These are phyloP conservation scores for Frankliniella fusca DNA, from an alignment of 2,888 invertebrate species.

Conservation along the genomic window DNA sequence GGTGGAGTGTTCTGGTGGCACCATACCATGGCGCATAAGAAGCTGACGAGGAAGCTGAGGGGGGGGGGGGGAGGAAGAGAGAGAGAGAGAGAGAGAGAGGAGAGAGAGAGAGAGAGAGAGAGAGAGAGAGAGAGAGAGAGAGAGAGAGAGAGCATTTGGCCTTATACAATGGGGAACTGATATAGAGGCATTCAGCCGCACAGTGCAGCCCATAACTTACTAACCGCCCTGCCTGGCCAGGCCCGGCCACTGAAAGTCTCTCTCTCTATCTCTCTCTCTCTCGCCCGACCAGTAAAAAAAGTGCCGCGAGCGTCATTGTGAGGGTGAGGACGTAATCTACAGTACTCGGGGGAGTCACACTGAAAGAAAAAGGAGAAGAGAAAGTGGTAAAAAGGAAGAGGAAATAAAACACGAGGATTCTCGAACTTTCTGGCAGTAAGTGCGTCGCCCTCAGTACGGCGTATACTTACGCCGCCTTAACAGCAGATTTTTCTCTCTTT, in stretches of 20 bases:
- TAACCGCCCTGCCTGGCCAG: not conserved
- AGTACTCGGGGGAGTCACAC: no score
- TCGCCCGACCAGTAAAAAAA: no score
- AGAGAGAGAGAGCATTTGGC: slow-evolving; percentile 14
- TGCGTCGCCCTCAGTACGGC: no score
- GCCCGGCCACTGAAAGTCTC: not conserved
- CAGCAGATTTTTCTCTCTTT: no score
- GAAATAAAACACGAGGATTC: not conserved
- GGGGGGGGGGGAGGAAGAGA: not conserved
- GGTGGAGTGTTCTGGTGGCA: no score
- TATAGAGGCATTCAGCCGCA: not conserved
- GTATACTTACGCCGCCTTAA: no score
- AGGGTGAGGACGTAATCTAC: no score
- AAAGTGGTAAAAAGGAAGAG: not conserved
- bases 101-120: slow-evolving; percentile 18
- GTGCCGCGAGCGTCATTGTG: no score
- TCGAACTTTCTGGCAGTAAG: no score
- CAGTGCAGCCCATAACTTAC: not conserved
- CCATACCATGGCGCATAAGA: no score
- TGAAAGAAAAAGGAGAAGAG: not conserved
- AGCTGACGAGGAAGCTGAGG: not conserved
- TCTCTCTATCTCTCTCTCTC: not conserved
- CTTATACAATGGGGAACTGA: not conserved
- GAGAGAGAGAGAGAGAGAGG: not conserved
- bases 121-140: slow-evolving; percentile 18